phyloP scores from a whole-genome alignment of 1,140 invertebrate species.

The Sinonovacula constricta region DNA sequence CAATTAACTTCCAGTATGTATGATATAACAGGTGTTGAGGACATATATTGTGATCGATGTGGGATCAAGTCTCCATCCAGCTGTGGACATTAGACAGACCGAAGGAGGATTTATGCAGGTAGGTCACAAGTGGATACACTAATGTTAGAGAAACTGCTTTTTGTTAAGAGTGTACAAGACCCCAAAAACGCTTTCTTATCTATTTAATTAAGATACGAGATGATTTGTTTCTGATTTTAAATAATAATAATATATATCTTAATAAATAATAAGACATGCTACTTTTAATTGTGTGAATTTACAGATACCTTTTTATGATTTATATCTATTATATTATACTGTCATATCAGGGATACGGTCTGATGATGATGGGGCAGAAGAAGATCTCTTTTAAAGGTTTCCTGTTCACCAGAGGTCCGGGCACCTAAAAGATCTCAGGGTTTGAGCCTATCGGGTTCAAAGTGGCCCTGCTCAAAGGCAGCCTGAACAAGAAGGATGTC shows the following conservation, averaged over 20 bases:
- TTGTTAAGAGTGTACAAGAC: too few species aligned
- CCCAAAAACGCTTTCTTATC: too few species aligned
- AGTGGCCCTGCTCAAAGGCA: conserved; percentile 92
- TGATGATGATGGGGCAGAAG: conserved; percentile 94
- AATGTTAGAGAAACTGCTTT: too few species aligned
- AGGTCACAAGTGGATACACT: too few species aligned
- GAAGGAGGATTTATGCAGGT: conserved; percentile 94
- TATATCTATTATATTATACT: too few species aligned
- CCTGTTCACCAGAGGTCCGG: conserved; percentile 91
- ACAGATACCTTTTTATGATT: too few species aligned
- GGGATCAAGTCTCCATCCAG: conserved; percentile 92
- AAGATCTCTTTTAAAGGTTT: conserved; percentile 90
- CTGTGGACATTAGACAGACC: conserved; percentile 97
- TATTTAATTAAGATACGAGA: too few species aligned
- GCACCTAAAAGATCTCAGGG: conserved; percentile 95
- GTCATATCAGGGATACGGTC: conserved; percentile 86
- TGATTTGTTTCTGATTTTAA: too few species aligned
- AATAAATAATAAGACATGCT: too few species aligned
- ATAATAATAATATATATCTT: too few species aligned
- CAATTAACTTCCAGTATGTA: too few species aligned
- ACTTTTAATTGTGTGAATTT: too few species aligned
- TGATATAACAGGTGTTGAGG: conserved; percentile 88
- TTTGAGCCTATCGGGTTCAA: conserved; percentile 93
- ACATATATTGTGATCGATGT: conserved; percentile 98
- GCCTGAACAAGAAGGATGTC: conserved; percentile 92